phyloP scores from a whole-genome alignment of 2,113 vertebrate species.

The Garra rufa region DNA sequence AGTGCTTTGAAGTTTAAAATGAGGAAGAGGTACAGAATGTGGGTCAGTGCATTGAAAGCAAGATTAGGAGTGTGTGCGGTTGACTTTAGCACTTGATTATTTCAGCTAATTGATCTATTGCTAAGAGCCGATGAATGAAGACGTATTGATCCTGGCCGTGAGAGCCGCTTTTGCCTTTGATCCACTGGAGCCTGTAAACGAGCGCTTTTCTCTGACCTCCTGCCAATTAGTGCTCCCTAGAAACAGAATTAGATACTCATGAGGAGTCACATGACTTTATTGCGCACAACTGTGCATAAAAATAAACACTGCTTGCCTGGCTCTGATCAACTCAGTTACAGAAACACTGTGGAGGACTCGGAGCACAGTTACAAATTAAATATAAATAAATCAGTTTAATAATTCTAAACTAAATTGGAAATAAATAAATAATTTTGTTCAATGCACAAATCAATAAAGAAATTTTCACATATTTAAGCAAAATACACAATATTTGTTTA shows the following conservation, averaged over 20 bases:
- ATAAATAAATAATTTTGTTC: no score
- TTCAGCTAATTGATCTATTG: constrained; percentile 29
- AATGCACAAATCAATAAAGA: no score
- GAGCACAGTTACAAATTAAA: no score
- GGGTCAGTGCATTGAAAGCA: constrained; percentile 3
- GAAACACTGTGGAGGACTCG: not conserved
- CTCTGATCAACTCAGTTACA: not conserved
- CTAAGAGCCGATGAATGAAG: constrained; percentile 15
- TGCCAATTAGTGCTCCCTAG: not conserved
- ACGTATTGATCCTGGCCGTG: constrained; percentile 26
- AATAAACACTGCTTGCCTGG: not conserved
- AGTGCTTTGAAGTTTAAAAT: constrained; percentile 5
- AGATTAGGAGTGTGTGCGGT: not conserved
- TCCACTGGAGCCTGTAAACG: constrained; percentile 62
- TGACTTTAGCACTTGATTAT: constrained; percentile 28
- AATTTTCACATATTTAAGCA: no score
- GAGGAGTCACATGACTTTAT: not conserved
- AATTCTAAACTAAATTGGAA: not conserved
- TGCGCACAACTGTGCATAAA: not conserved
- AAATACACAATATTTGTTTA: no score
- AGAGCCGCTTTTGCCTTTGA: constrained; percentile 22
- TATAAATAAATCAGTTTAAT: not conserved
- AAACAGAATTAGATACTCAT: not conserved
- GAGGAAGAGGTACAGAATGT: not conserved
- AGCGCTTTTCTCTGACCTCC: constrained; percentile 10